Evolutionary conservation across 1,140 invertebrate species (phyloP).

Genomic region (Penaeus japonicus): DNA sequence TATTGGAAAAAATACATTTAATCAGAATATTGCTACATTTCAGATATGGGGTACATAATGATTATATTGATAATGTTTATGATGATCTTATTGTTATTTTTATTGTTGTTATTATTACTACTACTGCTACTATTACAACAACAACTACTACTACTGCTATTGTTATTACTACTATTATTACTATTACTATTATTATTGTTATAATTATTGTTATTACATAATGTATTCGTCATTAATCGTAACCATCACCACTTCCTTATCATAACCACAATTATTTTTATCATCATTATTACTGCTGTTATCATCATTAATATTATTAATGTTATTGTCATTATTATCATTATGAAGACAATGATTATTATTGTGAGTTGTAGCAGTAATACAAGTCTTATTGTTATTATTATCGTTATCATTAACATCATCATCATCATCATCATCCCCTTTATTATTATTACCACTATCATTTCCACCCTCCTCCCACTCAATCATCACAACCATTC

Average conservation of each 20-base stretch:
- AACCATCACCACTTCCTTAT: no score
- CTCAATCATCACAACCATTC: no score
- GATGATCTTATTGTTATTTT: background rate
- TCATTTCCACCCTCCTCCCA: no score
- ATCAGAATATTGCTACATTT: no score
- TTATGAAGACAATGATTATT: background rate
- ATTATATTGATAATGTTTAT: no score
- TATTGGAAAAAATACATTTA: no score
- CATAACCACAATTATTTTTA: no score
- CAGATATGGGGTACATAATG: no score
- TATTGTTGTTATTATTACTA: background rate
- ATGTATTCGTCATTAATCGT: no score
- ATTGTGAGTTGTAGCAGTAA: background rate
- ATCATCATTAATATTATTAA: no score
- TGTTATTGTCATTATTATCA: background rate
- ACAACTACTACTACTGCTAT: background rate
- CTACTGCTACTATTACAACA: background rate
- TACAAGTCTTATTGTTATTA: background rate
- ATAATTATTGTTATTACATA: background rate
- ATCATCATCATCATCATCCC: background rate
- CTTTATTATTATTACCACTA: no score
- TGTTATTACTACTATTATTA: background rate
- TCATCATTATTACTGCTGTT: no score
- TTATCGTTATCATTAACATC: background rate
- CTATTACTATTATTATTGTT: background rate